Evolutionary conservation across 2,888 invertebrate species (phyloP).

Genomic region (Dioctria linearis): DNA sequence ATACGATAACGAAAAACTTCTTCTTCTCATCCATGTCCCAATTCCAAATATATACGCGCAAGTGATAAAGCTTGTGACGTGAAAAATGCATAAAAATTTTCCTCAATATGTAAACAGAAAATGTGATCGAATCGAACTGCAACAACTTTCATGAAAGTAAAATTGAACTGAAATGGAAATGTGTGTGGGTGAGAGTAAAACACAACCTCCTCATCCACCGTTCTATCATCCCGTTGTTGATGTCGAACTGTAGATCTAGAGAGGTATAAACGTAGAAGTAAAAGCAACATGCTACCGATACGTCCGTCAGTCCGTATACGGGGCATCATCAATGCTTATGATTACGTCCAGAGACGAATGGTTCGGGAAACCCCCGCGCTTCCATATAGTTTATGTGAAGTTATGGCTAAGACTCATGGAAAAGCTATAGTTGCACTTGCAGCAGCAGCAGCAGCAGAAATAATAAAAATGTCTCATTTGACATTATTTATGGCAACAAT

Average conservation of each 20-base stretch:
- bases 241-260: too few relatives aligned
- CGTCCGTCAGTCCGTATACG: neutral
- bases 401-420: too few relatives aligned
- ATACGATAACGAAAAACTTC: too few relatives aligned
- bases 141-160: slow-evolving; percentile 8
- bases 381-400: too few relatives aligned
- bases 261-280: neutral
- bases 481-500: slow-evolving; percentile 49
- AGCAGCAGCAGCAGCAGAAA: slow-evolving; percentile 20
- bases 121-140: neutral
- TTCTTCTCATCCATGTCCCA: too few relatives aligned
- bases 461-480: slow-evolving; percentile 49
- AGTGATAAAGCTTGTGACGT: too few relatives aligned
- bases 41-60: too few relatives aligned
- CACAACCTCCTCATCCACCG: too few relatives aligned
- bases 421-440: too few relatives aligned
- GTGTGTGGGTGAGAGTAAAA: neutral
- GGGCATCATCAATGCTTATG: neutral
- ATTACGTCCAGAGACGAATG: neutral
- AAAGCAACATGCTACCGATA: neutral
- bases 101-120: neutral
- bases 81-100: neutral
- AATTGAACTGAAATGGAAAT: slow-evolving; percentile 8
- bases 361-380: neutral
- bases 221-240: too few relatives aligned